phyloP scores from a whole-genome alignment of 2,888 invertebrate species.

The Sympetrum striolatum region DNA sequence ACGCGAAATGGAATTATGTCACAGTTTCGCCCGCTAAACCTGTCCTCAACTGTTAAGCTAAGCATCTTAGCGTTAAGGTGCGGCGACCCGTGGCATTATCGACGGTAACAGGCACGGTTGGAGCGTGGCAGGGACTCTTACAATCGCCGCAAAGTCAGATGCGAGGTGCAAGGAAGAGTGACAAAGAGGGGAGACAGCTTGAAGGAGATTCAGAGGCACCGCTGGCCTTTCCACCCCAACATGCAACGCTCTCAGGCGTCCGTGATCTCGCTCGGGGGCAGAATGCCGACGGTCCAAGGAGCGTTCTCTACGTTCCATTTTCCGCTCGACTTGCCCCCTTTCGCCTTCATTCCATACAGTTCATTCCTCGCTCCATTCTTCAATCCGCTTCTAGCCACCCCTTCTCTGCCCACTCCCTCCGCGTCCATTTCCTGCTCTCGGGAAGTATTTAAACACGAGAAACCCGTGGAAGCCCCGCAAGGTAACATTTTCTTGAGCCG shows the following conservation, averaged over 20 bases:
- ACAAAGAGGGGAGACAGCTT: background rate
- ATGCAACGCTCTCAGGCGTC: background rate
- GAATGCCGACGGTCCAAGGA: background rate
- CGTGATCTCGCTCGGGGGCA: background rate
- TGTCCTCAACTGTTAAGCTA: background rate
- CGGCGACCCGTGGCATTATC: background rate
- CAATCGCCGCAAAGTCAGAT: background rate
- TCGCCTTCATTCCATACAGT: background rate
- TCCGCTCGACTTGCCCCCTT: background rate
- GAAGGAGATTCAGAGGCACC: background rate
- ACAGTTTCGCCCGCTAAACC: background rate
- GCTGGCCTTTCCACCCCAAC: background rate
- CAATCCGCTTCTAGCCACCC: background rate
- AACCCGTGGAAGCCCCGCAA: conserved; percentile 2
- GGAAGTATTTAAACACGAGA: conserved; percentile 21
- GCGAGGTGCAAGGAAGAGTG: background rate
- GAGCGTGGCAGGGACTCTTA: background rate
- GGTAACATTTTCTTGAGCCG: background rate
- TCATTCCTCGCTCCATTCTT: background rate
- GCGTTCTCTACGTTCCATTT: background rate
- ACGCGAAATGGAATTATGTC: background rate
- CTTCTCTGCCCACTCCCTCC: background rate
- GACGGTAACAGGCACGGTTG: background rate
- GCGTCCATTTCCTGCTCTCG: background rate
- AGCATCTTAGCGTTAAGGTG: background rate